Conservation (phyloP, 2,888 invertebrate genomes). For the Rhagophthalmus giganteus region DNA sequence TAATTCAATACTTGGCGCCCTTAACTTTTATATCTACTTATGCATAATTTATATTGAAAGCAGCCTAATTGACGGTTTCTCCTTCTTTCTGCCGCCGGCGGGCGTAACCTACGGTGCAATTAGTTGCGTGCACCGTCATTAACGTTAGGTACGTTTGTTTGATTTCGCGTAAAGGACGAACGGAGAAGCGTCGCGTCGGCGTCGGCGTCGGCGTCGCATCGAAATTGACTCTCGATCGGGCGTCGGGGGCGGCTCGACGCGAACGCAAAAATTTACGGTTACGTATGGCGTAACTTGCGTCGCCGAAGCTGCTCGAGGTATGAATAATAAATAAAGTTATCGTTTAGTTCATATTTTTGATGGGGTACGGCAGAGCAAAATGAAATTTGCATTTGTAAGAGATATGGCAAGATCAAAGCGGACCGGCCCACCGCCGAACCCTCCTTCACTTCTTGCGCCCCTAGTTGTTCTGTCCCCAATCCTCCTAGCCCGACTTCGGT, state of each 20-base stretch:
- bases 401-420: conserved; percentile 59
- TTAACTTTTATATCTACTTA: conserved; percentile 47
- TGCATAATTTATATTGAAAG: conserved; percentile 48
- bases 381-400: conserved; percentile 60
- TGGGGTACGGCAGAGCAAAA: conserved; percentile 58
- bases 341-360: conserved; percentile 66
- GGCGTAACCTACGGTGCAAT: conserved; percentile 1
- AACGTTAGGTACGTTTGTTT: no score
- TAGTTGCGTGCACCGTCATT: no score
- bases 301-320: conserved; percentile 54
- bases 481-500: conserved; percentile 36
- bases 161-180: no score
- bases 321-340: conserved; percentile 67
- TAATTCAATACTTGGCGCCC: conserved; percentile 47
- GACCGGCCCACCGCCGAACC: conserved; percentile 41
- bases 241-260: no score
- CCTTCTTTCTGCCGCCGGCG: conserved; percentile 5
- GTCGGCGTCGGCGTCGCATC: no score
- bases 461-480: conserved; percentile 33
- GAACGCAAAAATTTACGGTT: conserved; percentile 6
- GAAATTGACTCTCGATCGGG: no score
- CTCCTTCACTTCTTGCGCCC: conserved; percentile 31
- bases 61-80: conserved; percentile 28
- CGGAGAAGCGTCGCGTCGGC: no score
- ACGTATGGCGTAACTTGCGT: conserved; percentile 37